A percentile compares a stretch with the other conserved stretches of the same genome.
These are phyloP conservation scores for Valencia hispanica DNA, from an alignment of 2,797 vertebrate genomes.

Conservation along the genomic window DNA sequence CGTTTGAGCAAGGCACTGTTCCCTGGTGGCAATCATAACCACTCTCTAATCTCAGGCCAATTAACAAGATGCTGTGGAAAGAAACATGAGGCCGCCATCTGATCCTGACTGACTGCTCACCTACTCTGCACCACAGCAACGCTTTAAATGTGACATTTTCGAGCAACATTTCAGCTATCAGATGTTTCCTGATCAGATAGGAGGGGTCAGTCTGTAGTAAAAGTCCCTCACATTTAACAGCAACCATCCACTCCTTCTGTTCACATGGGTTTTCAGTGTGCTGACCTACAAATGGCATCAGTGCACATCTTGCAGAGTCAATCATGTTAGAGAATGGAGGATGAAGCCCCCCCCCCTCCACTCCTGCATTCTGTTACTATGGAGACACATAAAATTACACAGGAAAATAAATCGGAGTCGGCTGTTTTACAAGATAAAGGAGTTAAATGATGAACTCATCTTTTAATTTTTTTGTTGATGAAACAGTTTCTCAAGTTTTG, in stretches of 20 bases:
- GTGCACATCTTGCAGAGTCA: background rate
- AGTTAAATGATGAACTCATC: background rate
- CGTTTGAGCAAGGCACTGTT: background rate
- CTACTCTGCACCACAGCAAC: background rate
- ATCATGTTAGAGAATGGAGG: background rate
- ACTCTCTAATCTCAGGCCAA: background rate
- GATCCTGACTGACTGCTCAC: constrained; percentile 1
- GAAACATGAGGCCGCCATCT: background rate
- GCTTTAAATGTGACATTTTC: background rate
- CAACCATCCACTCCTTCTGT: background rate
- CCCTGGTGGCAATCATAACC: background rate
- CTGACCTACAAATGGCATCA: background rate
- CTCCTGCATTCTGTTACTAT: constrained; percentile 2
- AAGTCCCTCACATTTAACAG: background rate
- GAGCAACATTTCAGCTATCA: background rate
- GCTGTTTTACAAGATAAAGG: background rate
- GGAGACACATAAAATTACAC: constrained; percentile 4
- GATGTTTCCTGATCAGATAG: background rate
- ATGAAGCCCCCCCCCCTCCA: background rate
- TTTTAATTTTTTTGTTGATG: background rate
- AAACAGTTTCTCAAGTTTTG: background rate
- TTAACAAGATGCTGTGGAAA: background rate
- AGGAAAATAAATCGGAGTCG: background rate
- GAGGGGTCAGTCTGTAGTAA: background rate
- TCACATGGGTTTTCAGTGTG: background rate